phyloP scores from a whole-genome alignment of 2,797 vertebrate genomes.

The Numenius phaeopus region DNA sequence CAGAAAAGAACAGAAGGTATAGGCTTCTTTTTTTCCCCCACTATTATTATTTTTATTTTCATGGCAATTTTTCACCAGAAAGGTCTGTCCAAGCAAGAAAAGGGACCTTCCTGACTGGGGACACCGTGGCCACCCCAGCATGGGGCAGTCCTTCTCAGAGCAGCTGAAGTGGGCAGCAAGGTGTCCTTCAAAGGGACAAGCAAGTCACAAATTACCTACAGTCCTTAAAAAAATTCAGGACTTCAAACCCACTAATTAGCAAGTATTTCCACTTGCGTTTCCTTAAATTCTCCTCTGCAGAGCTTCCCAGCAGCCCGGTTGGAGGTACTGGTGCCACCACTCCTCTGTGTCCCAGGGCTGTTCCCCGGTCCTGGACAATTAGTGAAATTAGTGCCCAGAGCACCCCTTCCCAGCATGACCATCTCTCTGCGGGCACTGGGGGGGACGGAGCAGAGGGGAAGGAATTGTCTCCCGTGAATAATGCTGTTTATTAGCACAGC shows the following conservation, averaged over 20 bases:
- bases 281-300: fast-evolving
- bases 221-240: fast-evolving
- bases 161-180: fast-evolving
- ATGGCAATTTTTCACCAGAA: neutral
- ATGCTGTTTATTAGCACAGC: neutral
- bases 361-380: neutral
- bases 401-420: neutral
- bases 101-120: neutral
- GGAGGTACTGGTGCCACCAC: neutral
- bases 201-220: fast-evolving
- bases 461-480: neutral
- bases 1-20: neutral
- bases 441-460: neutral
- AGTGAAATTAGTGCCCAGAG: neutral
- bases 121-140: fast-evolving
- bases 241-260: fast-evolving
- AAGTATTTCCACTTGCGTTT: fast-evolving
- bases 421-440: neutral
- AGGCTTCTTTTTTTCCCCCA: fast-evolving
- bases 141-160: neutral
- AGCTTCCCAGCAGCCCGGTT: neutral
- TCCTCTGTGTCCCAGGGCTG: neutral
- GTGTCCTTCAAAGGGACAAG: fast-evolving
- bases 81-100: fast-evolving
- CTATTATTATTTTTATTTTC: neutral